phyloP scores from a whole-genome alignment of 1,140 invertebrate species.

The Drosophila sechellia region DNA sequence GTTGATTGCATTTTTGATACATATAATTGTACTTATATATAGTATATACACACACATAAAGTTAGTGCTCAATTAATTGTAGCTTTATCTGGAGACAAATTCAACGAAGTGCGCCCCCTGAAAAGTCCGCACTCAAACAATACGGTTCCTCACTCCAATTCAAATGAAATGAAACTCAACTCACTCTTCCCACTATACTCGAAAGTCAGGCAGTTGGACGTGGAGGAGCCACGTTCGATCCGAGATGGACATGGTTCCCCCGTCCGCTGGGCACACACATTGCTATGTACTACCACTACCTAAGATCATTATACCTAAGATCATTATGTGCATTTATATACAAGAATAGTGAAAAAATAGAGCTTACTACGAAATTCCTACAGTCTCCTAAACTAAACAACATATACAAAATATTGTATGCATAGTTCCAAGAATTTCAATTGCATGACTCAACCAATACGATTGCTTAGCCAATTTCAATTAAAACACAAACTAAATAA shows the following conservation, averaged over 20 bases:
- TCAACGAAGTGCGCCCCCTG: conserved; percentile 22
- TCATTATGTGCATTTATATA: conserved; percentile 46
- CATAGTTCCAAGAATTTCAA: conserved; percentile 37
- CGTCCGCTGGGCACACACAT: conserved; percentile 19
- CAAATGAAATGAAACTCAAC: conserved; percentile 8
- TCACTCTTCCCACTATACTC: conserved; percentile 18
- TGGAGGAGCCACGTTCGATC: background rate
- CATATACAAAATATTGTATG: conserved; percentile 26
- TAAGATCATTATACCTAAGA: conserved; percentile 34
- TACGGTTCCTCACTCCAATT: conserved; percentile 68
- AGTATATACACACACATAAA: conserved; percentile 38
- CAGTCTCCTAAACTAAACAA: conserved; percentile 20
- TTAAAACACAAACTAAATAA: conserved; percentile 41
- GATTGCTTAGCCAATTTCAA: conserved; percentile 51
- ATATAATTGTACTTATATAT: conserved; percentile 61
- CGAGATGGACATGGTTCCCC: background rate
- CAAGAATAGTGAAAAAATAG: conserved; percentile 64
- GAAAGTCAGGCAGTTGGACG: conserved; percentile 5
- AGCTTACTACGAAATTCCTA: conserved; percentile 77
- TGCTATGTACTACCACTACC: conserved; percentile 26
- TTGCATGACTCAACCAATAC: conserved; percentile 35
- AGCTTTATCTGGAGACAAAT: conserved; percentile 57
- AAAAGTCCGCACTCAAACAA: conserved; percentile 25
- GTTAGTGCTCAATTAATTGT: conserved; percentile 66
- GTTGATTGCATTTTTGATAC: conserved; percentile 79